Evolutionary conservation across 2,888 invertebrate genomes (phyloP).

Genomic region (Auanema freiburgensis): DNA sequence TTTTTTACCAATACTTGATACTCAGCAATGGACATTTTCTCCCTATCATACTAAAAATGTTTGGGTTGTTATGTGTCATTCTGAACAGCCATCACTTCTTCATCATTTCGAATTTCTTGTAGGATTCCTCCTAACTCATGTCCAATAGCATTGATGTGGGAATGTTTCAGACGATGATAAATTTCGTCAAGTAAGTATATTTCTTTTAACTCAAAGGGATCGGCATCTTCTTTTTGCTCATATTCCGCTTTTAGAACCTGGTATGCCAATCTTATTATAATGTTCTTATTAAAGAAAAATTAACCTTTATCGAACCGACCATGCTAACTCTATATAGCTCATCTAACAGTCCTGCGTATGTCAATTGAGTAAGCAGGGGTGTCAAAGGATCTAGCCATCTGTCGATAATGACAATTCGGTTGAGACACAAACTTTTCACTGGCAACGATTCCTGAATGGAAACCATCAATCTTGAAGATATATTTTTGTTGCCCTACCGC

Average conservation of each 20-base stretch:
- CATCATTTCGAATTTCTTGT: constrained; percentile 45
- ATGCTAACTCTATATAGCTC: constrained; percentile 42
- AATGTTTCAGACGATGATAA: constrained; percentile 45
- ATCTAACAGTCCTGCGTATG: constrained; percentile 95
- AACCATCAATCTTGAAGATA: constrained; percentile 2
- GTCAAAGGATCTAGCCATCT: constrained; percentile 87
- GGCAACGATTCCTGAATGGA: constrained; percentile 2
- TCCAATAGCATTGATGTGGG: constrained; percentile 43
- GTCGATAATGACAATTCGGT: constrained; percentile 76
- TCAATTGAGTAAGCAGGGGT: constrained; percentile 88
- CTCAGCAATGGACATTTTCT: constrained; percentile 46
- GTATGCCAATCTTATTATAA: neutral
- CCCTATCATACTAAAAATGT: constrained; percentile 29
- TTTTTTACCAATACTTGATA: constrained; percentile 46
- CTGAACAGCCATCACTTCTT: constrained; percentile 10
- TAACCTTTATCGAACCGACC: constrained; percentile 46
- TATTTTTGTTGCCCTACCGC: too few species aligned
- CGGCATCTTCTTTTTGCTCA: constrained; percentile 24
- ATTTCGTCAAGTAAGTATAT: constrained; percentile 49
- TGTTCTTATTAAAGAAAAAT: constrained; percentile 13
- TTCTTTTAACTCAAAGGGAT: constrained; percentile 40
- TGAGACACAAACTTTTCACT: constrained; percentile 10
- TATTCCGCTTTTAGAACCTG: constrained; percentile 29
- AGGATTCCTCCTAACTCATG: constrained; percentile 41
- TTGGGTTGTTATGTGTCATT: too few species aligned